Evolutionary conservation across 2,113 vertebrate species (phyloP).

Genomic region (Zosterops lateralis): DNA sequence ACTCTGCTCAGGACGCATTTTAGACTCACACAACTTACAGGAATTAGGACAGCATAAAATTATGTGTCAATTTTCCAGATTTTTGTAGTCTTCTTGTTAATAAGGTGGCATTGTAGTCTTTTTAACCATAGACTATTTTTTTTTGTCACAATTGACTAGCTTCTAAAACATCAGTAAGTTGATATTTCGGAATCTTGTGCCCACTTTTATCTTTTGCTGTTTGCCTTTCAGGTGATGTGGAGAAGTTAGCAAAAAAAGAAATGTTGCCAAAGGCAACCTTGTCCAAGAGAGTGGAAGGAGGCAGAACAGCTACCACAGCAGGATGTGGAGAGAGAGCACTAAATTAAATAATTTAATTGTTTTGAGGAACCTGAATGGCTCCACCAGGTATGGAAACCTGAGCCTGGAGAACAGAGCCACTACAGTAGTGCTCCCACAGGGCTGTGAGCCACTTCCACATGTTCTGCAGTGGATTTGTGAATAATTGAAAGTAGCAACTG

Average conservation of each 20-base stretch:
- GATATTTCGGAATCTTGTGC: not conserved
- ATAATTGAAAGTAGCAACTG: slow-evolving; percentile 26
- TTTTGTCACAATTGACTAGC: not conserved
- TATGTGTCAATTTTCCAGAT: rapidly evolving
- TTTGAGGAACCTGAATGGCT: not conserved
- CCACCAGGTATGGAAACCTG: not conserved
- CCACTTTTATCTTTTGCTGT: not conserved
- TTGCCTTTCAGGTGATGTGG: not conserved
- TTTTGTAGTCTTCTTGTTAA: not conserved
- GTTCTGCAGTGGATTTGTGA: not conserved
- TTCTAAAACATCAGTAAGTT: not conserved
- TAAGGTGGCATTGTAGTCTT: not conserved
- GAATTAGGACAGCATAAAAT: not conserved
- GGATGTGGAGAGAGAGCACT: not conserved
- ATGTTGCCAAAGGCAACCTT: not conserved
- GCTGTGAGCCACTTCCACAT: not conserved
- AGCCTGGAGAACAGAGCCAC: not conserved
- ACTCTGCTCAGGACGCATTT: not conserved
- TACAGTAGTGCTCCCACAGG: rapidly evolving
- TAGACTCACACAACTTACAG: rapidly evolving
- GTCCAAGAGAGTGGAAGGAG: not conserved
- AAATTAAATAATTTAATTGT: not conserved
- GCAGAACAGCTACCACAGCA: not conserved
- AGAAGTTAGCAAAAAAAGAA: not conserved
- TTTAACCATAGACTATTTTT: not conserved